Base-by-base conservation (phyloP, 2,113 vertebrate genomes). In the Anguilla rostrata region DNA sequence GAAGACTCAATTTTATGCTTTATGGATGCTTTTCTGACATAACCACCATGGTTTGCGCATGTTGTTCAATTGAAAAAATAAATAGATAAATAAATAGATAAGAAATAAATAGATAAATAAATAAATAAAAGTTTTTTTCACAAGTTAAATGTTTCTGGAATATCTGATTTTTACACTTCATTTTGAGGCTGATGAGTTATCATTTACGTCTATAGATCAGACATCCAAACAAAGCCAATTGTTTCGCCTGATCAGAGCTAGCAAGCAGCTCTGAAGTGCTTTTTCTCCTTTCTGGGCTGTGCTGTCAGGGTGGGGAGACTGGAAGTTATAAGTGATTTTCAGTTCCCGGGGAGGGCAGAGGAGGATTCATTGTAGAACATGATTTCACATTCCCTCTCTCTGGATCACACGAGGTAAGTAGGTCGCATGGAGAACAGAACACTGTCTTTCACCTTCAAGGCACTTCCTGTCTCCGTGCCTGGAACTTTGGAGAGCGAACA, bases 281-380 rank as follows among this genome's bases (percentile, higher is more conserved):
- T 66, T 4, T 66, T 66, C 22, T 66, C 20, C 60, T 66, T 66
- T 66, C 60, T 22, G 18, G 18, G 60, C 60, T 66, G 20, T 66
- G 60, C 5, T 66, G 60, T 66, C 20, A 26, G 60, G 8, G 60
- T 66, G 8, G 60, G 56, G 18, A 60, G 14, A 15, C 56, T 3
- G 56, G 56, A 14, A 3, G 56, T 15, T 26, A 20, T 8, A 5
- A 66, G 56, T 16, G 18, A 15, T 60, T 60, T 66, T 26, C 4
- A 6, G 60, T 43, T 66, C 84, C 84, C 29, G 39, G 84, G 53
- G 43, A 39, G 39, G 84, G 46, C 29, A 29, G 49, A 22, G 56
- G n/a, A 78, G 71, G 75, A 18, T 85, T 84, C 78, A 11, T 84
- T 60, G 57, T 63, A 71, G 39, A 84, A 78, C 49, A 60, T n/a